Conservation (phyloP, 2,888 invertebrate genomes). For the Hoplodrina ambigua region DNA sequence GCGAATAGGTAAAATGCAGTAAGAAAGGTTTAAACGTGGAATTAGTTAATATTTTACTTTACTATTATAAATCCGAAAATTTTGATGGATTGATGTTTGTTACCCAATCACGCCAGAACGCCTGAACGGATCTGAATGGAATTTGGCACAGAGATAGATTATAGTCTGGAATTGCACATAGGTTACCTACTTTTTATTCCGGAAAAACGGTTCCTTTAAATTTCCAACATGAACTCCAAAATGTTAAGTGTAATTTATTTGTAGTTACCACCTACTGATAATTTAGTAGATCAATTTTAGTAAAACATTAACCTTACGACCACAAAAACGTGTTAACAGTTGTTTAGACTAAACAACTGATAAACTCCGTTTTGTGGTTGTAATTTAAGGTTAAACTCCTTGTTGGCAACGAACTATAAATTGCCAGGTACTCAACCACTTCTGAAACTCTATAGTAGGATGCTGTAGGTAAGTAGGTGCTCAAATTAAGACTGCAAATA, state of each 20-base stretch:
- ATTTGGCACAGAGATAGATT: no score
- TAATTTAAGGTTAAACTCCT: not conserved
- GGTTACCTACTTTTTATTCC: no score
- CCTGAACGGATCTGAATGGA: no score
- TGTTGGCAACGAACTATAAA: slow-evolving; percentile 2
- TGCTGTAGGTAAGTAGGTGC: not conserved
- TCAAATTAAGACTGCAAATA: slow-evolving; percentile 1
- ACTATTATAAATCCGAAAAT: no score
- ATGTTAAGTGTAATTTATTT: not conserved
- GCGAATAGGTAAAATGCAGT: no score
- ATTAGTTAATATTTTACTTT: no score
- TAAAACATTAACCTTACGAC: not conserved
- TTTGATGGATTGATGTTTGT: no score
- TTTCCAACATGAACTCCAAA: not conserved
- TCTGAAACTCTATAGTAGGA: not conserved
- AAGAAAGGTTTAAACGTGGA: no score
- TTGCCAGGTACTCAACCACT: not conserved
- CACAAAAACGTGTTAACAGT: not conserved
- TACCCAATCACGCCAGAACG: no score
- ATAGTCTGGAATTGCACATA: no score
- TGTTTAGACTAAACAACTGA: not conserved
- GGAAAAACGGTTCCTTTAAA: not conserved
- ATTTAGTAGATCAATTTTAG: not conserved
- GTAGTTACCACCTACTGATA: not conserved
- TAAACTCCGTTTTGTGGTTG: no score